phyloP scores from a whole-genome alignment of 2,113 vertebrate genomes.

The Cololabis saira region DNA sequence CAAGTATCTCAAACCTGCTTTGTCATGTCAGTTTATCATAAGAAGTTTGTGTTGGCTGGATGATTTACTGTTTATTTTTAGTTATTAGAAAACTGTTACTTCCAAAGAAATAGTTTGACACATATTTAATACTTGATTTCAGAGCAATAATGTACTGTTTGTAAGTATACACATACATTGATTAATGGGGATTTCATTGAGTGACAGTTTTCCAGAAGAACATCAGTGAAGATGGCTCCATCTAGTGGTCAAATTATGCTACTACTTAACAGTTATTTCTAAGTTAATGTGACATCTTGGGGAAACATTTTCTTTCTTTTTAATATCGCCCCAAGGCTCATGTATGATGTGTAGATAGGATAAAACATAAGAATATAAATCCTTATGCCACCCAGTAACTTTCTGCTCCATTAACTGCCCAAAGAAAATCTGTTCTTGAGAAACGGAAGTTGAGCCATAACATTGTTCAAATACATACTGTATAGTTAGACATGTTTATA shows the following conservation, averaged over 20 bases:
- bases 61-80: constrained; percentile 1
- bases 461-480: constrained; percentile 30
- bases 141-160: constrained; percentile 32
- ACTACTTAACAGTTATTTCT: too few relatives aligned
- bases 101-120: background rate
- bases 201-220: background rate
- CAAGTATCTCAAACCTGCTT: constrained; percentile 3
- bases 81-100: background rate
- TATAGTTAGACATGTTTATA: constrained; percentile 33
- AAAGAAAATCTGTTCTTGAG: constrained; percentile 8
- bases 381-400: background rate
- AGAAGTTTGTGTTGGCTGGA: constrained; percentile 8
- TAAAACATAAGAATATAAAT: too few relatives aligned
- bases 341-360: too few relatives aligned
- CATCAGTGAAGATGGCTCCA: constrained; percentile 33
- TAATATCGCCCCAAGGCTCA: too few relatives aligned
- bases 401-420: constrained; percentile 8
- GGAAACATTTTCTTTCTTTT: too few relatives aligned
- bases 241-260: constrained; percentile 49
- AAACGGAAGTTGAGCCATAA: constrained; percentile 63
- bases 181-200: constrained; percentile 7
- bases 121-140: constrained; percentile 12
- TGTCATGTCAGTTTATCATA: constrained; percentile 5
- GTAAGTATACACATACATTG: constrained; percentile 17
- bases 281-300: too few relatives aligned